Evolutionary conservation across 2,888 invertebrate species (phyloP).

Genomic region (Resseliella maxima): DNA sequence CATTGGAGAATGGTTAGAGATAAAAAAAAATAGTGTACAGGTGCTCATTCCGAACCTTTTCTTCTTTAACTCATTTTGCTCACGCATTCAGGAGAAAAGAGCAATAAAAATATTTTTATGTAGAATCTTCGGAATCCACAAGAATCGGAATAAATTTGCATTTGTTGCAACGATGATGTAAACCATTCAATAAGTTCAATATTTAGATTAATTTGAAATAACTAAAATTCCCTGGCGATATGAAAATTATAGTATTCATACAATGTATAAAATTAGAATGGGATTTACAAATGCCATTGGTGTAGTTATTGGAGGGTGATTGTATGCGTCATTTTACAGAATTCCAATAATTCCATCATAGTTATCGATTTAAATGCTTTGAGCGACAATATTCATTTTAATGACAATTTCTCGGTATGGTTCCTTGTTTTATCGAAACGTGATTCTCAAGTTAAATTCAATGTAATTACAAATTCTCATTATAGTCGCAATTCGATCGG

Average conservation of each 20-base stretch:
- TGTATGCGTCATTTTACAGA: background rate
- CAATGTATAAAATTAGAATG: background rate
- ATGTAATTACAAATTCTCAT: no score
- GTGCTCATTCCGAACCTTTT: constrained; percentile 25
- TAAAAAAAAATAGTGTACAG: background rate
- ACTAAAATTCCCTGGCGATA: background rate
- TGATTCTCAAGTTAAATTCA: background rate
- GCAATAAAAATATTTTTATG: background rate
- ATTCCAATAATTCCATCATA: background rate
- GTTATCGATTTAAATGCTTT: background rate
- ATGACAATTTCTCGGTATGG: background rate
- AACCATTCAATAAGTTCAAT: background rate
- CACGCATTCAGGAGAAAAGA: background rate
- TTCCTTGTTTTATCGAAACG: background rate
- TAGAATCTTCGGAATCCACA: background rate
- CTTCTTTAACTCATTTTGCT: background rate
- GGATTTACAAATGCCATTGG: background rate
- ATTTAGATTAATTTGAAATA: constrained; percentile 24
- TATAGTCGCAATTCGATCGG: no score
- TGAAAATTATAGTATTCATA: background rate
- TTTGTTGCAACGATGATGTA: background rate
- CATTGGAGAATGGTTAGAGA: background rate
- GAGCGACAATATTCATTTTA: background rate
- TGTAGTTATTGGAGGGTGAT: background rate
- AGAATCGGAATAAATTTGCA: background rate